Percentiles rank a stretch among this genome's conserved stretches.
Evolutionary conservation across 1,140 invertebrate genomes (phyloP).

Genomic region (Nasonia vitripennis): DNA sequence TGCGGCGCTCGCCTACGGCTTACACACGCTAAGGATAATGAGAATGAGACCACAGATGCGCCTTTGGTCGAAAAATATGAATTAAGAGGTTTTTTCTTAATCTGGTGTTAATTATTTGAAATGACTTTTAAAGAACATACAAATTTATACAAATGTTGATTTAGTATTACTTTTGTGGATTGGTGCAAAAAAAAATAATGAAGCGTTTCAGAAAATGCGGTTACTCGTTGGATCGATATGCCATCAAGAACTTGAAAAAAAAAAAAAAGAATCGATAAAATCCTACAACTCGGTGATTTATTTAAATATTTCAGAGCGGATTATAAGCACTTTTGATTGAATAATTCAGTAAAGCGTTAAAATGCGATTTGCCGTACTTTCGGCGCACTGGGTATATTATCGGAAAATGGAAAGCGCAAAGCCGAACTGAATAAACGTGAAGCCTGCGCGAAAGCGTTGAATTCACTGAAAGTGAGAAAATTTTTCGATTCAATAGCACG

Average conservation of each 20-base stretch:
- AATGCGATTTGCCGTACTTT: conserved; percentile 4
- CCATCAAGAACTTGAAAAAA: too few species aligned
- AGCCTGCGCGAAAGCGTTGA: conserved; percentile 18
- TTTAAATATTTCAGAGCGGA: neutral
- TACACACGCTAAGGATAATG: conserved; percentile 10
- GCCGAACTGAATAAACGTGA: conserved; percentile 34
- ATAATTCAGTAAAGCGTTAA: neutral
- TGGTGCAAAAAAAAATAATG: too few species aligned
- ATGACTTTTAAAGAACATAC: too few species aligned
- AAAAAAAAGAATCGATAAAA: too few species aligned
- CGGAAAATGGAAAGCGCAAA: conserved; percentile 38
- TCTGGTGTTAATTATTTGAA: too few species aligned
- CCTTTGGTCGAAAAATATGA: too few species aligned
- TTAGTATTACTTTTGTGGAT: too few species aligned
- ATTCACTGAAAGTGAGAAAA: conserved; percentile 43
- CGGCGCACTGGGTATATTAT: conserved; percentile 26
- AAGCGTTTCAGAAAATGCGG: too few species aligned
- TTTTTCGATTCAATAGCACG: conserved; percentile 33
- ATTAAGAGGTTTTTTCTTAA: too few species aligned
- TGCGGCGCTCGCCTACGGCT: neutral
- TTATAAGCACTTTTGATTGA: neutral
- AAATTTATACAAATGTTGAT: too few species aligned
- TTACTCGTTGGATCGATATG: too few species aligned
- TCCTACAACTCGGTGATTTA: neutral
- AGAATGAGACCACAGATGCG: neutral